Conservation (phyloP, 2,888 invertebrate species). For the Pristionchus mayeri region DNA sequence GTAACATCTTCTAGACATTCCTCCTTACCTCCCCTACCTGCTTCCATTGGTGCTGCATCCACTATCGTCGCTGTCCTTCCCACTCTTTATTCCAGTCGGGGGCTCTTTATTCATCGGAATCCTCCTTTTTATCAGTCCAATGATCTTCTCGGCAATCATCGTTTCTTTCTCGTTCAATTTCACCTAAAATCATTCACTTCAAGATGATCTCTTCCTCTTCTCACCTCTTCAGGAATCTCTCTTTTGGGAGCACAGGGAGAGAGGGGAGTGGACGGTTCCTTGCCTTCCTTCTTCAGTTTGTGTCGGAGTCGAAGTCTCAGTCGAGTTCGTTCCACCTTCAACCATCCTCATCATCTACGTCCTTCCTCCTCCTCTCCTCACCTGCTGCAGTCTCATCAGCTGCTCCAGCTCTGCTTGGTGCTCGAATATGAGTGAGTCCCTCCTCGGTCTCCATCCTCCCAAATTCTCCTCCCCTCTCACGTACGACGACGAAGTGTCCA, state of each 20-base stretch:
- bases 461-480: conserved; percentile 98
- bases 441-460: conserved; percentile 97
- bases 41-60: conserved; percentile 64
- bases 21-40: background rate
- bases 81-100: conserved; percentile 73
- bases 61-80: conserved; percentile 67
- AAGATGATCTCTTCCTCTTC: background rate
- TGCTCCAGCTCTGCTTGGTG: conserved; percentile 99
- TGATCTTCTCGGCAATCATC: conserved; percentile 48
- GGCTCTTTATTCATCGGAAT: conserved; percentile 76
- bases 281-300: conserved; percentile 81
- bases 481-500: conserved; percentile 98
- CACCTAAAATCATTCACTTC: conserved; percentile 50
- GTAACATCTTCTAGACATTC: too few species aligned
- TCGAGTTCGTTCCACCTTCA: conserved; percentile 86
- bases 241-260: conserved; percentile 41
- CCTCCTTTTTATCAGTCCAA: conserved; percentile 68
- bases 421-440: conserved; percentile 97
- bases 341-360: too few species aligned
- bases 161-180: conserved; percentile 70
- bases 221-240: conserved; percentile 45
- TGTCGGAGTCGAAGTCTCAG: conserved; percentile 92
- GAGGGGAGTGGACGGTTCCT: conserved; percentile 41
- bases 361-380: background rate
- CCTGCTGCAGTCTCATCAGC: conserved; percentile 94